Evolutionary conservation across 2,113 vertebrate species (phyloP).

Genomic region (Corythoichthys intestinalis): DNA sequence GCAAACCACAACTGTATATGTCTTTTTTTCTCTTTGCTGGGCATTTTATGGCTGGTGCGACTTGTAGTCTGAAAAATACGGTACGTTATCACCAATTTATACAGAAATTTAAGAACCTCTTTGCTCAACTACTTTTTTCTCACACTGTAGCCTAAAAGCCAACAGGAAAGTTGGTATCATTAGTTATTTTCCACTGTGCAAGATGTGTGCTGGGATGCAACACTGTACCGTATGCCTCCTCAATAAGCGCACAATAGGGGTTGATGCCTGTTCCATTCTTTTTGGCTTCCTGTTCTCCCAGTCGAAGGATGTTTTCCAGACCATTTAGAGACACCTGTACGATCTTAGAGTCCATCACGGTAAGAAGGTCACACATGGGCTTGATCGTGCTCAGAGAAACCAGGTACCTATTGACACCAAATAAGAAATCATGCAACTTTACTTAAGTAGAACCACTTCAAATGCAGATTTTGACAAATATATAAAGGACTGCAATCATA

Average conservation of each 20-base stretch:
- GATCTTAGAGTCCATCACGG: constrained; percentile 91
- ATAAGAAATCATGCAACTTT: neutral
- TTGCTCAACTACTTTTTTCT: too few relatives aligned
- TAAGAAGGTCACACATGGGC: constrained; percentile 88
- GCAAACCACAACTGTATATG: too few relatives aligned
- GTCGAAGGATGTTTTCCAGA: constrained; percentile 86
- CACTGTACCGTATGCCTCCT: constrained; percentile 72
- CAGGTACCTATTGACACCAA: constrained; percentile 76
- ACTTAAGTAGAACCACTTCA: too few relatives aligned
- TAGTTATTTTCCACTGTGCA: neutral
- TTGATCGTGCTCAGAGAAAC: constrained; percentile 87
- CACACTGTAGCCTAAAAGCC: too few relatives aligned
- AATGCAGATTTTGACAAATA: too few relatives aligned
- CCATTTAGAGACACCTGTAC: constrained; percentile 89
- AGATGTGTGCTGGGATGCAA: neutral
- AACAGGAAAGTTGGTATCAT: neutral
- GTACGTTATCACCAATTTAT: too few relatives aligned
- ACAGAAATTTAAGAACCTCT: too few relatives aligned
- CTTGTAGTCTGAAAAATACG: too few relatives aligned
- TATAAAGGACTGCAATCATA: too few relatives aligned
- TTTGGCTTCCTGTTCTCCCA: constrained; percentile 86
- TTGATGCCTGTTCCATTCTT: constrained; percentile 82
- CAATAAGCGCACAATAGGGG: constrained; percentile 86
- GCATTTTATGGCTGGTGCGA: too few relatives aligned
- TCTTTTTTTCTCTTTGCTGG: too few relatives aligned